phyloP scores from a whole-genome alignment of 1,140 invertebrate genomes.

The Reticulitermes speratus region DNA sequence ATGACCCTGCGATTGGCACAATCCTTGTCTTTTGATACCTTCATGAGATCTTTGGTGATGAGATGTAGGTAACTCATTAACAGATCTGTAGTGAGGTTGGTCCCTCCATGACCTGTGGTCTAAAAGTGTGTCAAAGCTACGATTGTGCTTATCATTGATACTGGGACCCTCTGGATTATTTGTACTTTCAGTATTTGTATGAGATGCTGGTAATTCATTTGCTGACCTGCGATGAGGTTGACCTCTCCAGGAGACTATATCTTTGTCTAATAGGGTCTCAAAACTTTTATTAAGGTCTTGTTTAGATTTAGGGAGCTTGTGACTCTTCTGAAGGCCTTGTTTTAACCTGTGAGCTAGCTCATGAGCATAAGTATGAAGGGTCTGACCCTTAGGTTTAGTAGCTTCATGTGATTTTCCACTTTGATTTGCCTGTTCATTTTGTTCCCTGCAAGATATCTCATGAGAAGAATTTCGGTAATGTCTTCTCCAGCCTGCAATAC shows the following conservation, averaged over 20 bases:
- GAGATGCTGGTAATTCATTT: conserved; percentile 20
- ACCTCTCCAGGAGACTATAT: background rate
- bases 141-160: conserved; percentile 39
- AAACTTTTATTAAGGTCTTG: conserved; percentile 25
- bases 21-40: conserved; percentile 32
- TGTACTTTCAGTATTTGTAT: conserved; percentile 21
- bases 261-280: conserved; percentile 22
- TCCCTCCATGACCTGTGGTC: conserved; percentile 43
- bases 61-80: conserved; percentile 30
- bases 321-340: background rate
- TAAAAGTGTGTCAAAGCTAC: conserved; percentile 41
- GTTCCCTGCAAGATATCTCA: background rate
- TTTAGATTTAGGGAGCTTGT: background rate
- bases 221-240: conserved; percentile 28
- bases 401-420: background rate
- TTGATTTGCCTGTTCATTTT: background rate
- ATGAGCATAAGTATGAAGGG: background rate
- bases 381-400: background rate
- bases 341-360: background rate
- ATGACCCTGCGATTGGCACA: background rate
- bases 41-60: conserved; percentile 37
- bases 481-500: background rate
- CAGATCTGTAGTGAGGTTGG: conserved; percentile 42
- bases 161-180: background rate
- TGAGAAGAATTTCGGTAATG: background rate